A percentile compares a stretch with the other conserved stretches of the same genome.
Evolutionary conservation across 2,797 vertebrate species (phyloP).

Genomic region (Falco peregrinus): DNA sequence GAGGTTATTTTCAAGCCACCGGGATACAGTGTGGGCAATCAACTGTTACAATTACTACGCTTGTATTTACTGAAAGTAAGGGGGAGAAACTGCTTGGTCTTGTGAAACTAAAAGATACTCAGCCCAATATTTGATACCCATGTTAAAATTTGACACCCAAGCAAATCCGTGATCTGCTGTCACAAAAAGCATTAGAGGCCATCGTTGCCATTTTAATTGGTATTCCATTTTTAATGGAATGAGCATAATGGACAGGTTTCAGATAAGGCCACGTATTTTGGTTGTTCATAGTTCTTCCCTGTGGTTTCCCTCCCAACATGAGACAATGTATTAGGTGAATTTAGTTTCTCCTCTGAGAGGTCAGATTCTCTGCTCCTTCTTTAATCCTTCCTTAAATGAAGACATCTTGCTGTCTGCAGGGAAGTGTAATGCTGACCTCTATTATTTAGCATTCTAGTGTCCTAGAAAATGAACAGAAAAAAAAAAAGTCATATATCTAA

Average conservation of each 20-base stretch:
- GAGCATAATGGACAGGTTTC: neutral
- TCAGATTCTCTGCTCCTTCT: neutral
- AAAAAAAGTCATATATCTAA: neutral
- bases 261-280: accelerated
- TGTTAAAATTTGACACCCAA: neutral
- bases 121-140: neutral
- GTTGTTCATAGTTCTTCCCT: neutral
- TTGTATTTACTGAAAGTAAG: neutral
- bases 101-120: neutral
- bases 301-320: too few relatives aligned
- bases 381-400: neutral
- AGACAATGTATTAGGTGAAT: neutral
- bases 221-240: neutral
- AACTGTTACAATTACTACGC: neutral
- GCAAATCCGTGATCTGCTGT: neutral
- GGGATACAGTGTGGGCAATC: neutral
- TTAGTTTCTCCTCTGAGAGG: neutral
- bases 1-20: neutral
- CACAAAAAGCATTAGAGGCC: neutral
- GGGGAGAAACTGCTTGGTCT: neutral
- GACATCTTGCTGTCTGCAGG: neutral
- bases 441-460: neutral
- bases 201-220: neutral
- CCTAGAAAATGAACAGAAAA: neutral
- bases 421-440: neutral